Evolutionary conservation across 2,888 invertebrate genomes (phyloP), one percentile per base, ranked within the genome.

Genomic region (Erpobdella octoculata): DNA sequence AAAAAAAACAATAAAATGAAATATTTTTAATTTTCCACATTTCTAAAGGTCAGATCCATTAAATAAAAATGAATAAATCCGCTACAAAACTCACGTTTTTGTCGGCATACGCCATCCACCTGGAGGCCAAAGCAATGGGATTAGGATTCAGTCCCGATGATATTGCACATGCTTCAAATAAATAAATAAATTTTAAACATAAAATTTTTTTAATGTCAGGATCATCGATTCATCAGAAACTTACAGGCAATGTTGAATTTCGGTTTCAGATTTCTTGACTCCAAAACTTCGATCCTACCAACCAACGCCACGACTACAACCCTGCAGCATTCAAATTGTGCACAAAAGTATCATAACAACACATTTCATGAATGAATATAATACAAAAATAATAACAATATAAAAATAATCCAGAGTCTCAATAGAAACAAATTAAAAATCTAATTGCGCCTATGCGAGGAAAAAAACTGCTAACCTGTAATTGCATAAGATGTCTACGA

Each of bases 401-500:
- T 33, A n/a, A 8, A 5, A 62, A 31, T 1, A 5, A 31, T 35
- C n/a, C 33, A n/a, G 6, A 62, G 8, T 61, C 28, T 33, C 12
- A n/a, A 62, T 33, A 62, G 8, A 62, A 62, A 18, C 33, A 21
- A 18, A 25, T 37, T 31, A 21, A 18, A 38, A 15, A 4, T 41
- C 38, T 35, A 3, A 31, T 35, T 66, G n/a, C n/a, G n/a, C n/a
- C n/a, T n/a, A n/a, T n/a, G n/a, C n/a, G n/a, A n/a, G n/a, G n/a
- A n/a, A n/a, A n/a, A 9, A 33, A 15, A 35, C n/a, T 28, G 48
- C 75, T 76, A 64, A 83, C 83, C 82, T 88, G 78, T 89, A 89
- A 85, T 93, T 94, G n/a, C 91, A 91, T 76, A 91, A 83, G 73
- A 95, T 90, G 81, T 93, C 93, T 78, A 90, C 86, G 69, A 95